phyloP scores from a whole-genome alignment of 2,888 invertebrate genomes.

The Eupithecia centaureata region DNA sequence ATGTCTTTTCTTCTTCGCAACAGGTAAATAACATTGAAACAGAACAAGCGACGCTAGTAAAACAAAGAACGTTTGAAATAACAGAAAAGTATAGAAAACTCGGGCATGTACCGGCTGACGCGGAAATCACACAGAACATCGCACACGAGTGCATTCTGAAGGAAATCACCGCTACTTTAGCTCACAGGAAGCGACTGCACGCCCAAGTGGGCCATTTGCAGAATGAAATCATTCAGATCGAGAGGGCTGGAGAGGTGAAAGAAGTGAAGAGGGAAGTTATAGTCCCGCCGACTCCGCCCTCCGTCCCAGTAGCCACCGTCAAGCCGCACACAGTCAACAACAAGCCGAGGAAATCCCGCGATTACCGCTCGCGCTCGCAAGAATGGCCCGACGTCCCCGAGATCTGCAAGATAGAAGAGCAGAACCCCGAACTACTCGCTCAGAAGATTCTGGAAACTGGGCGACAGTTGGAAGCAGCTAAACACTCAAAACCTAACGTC shows the following conservation, averaged over 20 bases:
- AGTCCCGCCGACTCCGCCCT: conserved; percentile 29
- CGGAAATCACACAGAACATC: conserved; percentile 86
- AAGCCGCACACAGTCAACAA: conserved; percentile 77
- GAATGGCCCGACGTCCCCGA: conserved; percentile 97
- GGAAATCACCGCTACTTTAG: conserved; percentile 93
- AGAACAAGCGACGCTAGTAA: conserved; percentile 89
- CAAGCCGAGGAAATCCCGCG: conserved; percentile 84
- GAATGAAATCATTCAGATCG: conserved; percentile 89
- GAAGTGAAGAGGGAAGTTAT: conserved; percentile 81
- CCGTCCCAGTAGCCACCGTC: conserved; percentile 73
- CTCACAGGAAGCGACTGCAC: conserved; percentile 93
- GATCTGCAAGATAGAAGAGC: conserved; percentile 95
- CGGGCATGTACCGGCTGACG: conserved; percentile 81
- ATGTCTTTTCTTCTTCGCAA: conserved; percentile 31
- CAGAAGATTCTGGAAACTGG: conserved; percentile 96
- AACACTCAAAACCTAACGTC: conserved; percentile 79
- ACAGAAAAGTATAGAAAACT: conserved; percentile 87
- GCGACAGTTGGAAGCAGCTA: conserved; percentile 93
- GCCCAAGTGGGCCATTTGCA: conserved; percentile 91
- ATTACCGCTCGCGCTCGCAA: conserved; percentile 91
- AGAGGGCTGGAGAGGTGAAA: conserved; percentile 86
- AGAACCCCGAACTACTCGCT: conserved; percentile 94
- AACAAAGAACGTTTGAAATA: conserved; percentile 89
- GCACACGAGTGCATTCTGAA: conserved; percentile 93
- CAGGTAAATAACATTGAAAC: conserved; percentile 87